Evolutionary conservation across 2,888 invertebrate genomes (phyloP).

Genomic region (Hofmannophila pseudospretella): DNA sequence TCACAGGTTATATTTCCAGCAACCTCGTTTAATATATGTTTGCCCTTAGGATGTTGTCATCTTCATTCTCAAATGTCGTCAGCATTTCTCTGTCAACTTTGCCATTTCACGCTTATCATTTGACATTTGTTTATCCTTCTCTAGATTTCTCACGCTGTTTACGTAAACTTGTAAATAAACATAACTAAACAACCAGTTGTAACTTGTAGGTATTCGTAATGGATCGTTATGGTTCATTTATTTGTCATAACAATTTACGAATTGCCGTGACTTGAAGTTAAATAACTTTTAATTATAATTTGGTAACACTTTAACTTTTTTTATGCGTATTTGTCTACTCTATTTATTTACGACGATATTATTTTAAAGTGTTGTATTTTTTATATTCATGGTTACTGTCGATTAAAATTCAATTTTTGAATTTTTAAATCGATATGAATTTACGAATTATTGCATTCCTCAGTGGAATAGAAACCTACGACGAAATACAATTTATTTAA

Average conservation of each 20-base stretch:
- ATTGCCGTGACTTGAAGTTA: conserved; percentile 22
- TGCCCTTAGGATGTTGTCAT: too few relatives aligned
- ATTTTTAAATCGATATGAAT: conserved; percentile 11
- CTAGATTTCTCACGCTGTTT: conserved; percentile 8
- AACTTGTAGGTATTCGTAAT: not conserved
- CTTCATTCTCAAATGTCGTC: not conserved
- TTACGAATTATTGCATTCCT: too few relatives aligned
- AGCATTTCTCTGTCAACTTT: conserved; percentile 20
- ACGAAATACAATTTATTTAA: too few relatives aligned
- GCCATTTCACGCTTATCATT: conserved; percentile 29
- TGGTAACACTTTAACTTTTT: too few relatives aligned
- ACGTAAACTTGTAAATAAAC: conserved; percentile 9
- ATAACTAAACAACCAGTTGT: conserved; percentile 1
- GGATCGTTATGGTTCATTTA: conserved; percentile 12
- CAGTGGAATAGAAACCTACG: too few relatives aligned
- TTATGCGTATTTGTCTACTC: not conserved
- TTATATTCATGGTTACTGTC: too few relatives aligned
- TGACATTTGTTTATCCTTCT: conserved; percentile 3
- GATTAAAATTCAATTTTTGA: too few relatives aligned
- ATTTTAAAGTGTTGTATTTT: too few relatives aligned
- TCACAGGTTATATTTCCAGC: too few relatives aligned
- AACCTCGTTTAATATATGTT: too few relatives aligned
- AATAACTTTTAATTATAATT: conserved; percentile 28
- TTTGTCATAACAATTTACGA: conserved; percentile 17
- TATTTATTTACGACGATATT: too few relatives aligned